These are phyloP conservation scores for Hetaerina titia DNA, from an alignment of 2,888 invertebrate genomes.

Conservation along the genomic window DNA sequence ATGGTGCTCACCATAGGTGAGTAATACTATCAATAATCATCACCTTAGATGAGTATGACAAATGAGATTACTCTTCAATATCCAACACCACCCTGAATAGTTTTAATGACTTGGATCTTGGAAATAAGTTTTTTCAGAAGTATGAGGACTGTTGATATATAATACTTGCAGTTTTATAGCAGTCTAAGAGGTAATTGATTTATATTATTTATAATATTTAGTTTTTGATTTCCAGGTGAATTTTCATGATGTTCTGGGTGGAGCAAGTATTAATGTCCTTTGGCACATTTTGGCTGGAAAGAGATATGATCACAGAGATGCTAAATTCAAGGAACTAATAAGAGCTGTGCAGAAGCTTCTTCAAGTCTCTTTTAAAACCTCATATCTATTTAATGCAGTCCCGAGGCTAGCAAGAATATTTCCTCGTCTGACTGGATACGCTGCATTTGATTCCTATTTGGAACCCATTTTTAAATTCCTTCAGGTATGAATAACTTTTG, in stretches of 20 bases:
- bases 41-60: no score
- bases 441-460: neutral
- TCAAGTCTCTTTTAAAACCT: neutral
- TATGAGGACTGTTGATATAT: no score
- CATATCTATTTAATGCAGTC: neutral
- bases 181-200: no score
- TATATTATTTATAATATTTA: neutral
- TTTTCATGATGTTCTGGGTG: constrained; percentile 36
- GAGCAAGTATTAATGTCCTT: constrained; percentile 11
- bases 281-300: constrained; percentile 40
- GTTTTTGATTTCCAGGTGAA: neutral
- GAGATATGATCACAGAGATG: constrained; percentile 19
- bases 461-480: neutral
- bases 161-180: no score
- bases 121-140: no score
- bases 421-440: neutral
- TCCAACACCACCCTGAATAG: no score
- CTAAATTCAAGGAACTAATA: neutral
- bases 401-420: neutral
- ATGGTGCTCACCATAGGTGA: no score
- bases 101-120: no score
- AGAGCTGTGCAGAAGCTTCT: neutral
- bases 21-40: no score
- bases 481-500: neutral
- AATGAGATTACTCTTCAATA: no score